Percentiles rank a stretch among this genome's conserved stretches.
Evolutionary conservation across 2,888 invertebrate species (phyloP).

Genomic region (Drosophila sordidula): DNA sequence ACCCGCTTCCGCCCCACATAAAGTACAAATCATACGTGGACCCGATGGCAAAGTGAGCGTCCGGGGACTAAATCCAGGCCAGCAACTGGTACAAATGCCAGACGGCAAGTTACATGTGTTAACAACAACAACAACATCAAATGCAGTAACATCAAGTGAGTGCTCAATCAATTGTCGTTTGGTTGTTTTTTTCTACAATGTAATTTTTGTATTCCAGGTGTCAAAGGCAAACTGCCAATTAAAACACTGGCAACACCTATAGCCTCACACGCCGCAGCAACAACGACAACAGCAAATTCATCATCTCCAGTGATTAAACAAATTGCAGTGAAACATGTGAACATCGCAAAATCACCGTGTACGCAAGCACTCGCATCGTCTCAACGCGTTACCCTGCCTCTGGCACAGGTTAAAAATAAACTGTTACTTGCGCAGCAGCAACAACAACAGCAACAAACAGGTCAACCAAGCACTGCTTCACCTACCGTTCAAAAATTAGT

Average conservation of each 20-base stretch:
- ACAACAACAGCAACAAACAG: conserved; percentile 43
- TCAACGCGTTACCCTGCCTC: conserved; percentile 64
- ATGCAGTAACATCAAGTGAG: conserved; percentile 61
- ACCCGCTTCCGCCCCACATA: conserved; percentile 88
- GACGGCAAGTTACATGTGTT: conserved; percentile 96
- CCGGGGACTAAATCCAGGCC: conserved; percentile 95
- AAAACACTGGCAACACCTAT: conserved; percentile 55
- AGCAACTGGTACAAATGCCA: conserved; percentile 96
- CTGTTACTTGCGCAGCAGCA: conserved; percentile 71
- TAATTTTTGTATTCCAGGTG: conserved; percentile 23
- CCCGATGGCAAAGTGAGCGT: conserved; percentile 97
- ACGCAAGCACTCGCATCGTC: conserved; percentile 64
- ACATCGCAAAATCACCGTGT: conserved; percentile 70
- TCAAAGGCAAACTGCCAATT: conserved; percentile 65
- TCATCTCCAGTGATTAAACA: conserved; percentile 76
- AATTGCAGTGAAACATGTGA: conserved; percentile 80
- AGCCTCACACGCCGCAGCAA: conserved; percentile 31
- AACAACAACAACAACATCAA: conserved; percentile 84
- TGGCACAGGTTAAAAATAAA: conserved; percentile 73
- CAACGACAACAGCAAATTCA: conserved; percentile 29
- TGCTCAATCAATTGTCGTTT: background rate
- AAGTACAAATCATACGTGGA: conserved; percentile 95
- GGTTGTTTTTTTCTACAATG: background rate
- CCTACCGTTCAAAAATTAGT: conserved; percentile 71
- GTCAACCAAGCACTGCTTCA: conserved; percentile 28